A percentile compares a stretch with the other conserved stretches of the same genome.
Conservation (phyloP, 2,797 vertebrate species). For the Dromococcyx pavoninus region DNA sequence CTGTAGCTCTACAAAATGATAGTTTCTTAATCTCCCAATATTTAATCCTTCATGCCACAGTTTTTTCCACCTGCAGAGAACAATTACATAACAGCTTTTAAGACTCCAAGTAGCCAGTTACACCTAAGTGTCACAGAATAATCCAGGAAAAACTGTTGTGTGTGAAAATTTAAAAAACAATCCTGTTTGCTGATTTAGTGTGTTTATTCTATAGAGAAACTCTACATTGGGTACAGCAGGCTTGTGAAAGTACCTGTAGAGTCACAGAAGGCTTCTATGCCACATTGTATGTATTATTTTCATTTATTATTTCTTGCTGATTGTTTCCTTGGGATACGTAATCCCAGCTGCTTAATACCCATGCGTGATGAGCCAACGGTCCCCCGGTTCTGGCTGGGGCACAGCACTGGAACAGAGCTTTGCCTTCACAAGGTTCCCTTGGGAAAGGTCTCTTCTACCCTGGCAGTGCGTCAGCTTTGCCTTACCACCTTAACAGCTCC, state of each 20-base stretch:
- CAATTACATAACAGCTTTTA: neutral
- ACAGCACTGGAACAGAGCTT: neutral
- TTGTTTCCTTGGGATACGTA: neutral
- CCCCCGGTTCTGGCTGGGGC: neutral
- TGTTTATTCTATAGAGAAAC: neutral
- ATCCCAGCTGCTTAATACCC: neutral
- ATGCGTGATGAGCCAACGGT: accelerated
- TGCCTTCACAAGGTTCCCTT: neutral
- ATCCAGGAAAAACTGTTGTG: neutral
- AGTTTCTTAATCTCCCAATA: neutral
- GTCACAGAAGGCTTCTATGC: neutral
- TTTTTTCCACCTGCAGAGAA: neutral
- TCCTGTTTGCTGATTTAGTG: neutral
- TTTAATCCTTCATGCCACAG: neutral
- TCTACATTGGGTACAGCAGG: neutral
- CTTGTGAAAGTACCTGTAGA: neutral
- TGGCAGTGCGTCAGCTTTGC: neutral
- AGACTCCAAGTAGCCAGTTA: neutral
- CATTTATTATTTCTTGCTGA: neutral
- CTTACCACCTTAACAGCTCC: neutral
- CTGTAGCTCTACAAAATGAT: neutral
- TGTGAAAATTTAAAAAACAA: neutral
- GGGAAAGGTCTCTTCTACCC: neutral
- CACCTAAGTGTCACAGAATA: neutral
- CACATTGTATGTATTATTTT: neutral